Evolutionary conservation across 1,140 invertebrate species (phyloP), one percentile per base, ranked within the genome.

Genomic region (Popillia japonica): DNA sequence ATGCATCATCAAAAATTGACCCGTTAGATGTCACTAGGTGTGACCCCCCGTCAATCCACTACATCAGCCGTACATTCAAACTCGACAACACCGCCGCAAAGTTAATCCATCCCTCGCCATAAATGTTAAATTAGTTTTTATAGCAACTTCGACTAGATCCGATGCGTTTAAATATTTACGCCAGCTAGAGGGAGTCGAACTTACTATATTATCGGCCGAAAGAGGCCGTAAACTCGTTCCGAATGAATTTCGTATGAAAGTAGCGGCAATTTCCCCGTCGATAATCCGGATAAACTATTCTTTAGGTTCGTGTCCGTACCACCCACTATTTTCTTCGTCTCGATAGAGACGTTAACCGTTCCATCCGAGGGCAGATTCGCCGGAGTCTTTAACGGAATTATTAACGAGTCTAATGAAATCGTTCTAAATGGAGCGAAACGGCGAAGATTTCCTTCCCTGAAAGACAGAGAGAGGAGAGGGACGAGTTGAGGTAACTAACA

Each of bases 61-160:
- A 17, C 6, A 3, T n/a, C 11, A 14, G 0, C 0, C 17, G n/a
- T 17, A 55, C 14, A 55, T 55, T 6, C 17, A n/a, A 55, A 17
- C 6, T 34, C 27, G 27, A 34, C 14, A 55, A 14, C 48, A 55
- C 14, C 48, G 17, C 48, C 17, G 48, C 48, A 7, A n/a, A n/a
- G 14, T 55, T n/a, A 17, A 55, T 55, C 48, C n/a, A 14, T n/a
- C 6, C 48, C 48, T 4, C 4, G 1, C 27, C 14, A 55, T 55
- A 55, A 55, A 55, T 55, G 14, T 55, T 55, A 55, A 55, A 55
- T 55, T 55, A 55, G 48, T 55, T 55, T 55, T 55, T n/a, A 55
- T 2, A n/a, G 44, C 44, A 10, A 55, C 48, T 55, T 55, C 11
- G n/a, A 17, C 14, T n/a, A 6, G 14, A 2, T n/a, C 6, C n/a